phyloP scores from a whole-genome alignment of 2,888 invertebrate species.

The Euproctis similis region DNA sequence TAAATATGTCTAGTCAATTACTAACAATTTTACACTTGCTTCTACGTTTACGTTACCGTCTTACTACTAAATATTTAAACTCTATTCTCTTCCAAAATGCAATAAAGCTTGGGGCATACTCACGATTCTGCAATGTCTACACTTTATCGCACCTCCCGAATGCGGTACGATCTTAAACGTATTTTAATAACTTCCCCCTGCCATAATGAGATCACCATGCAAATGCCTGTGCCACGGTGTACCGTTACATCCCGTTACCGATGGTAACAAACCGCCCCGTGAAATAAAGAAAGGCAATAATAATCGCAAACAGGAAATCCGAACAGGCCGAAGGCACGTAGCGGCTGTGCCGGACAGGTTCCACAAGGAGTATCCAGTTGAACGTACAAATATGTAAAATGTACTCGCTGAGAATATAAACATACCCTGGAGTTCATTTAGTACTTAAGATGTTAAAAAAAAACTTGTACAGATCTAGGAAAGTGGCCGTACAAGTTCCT shows the following conservation, averaged over 20 bases:
- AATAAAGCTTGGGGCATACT: constrained; percentile 65
- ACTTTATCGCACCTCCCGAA: constrained; percentile 61
- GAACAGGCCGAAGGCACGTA: constrained; percentile 47
- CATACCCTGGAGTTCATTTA: constrained; percentile 8
- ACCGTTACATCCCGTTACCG: constrained; percentile 63
- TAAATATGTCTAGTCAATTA: too few relatives aligned
- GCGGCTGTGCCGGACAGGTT: constrained; percentile 26
- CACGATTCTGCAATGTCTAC: constrained; percentile 65
- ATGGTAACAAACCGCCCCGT: constrained; percentile 54
- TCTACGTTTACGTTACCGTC: constrained; percentile 52
- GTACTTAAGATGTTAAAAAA: constrained; percentile 28
- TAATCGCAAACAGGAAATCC: constrained; percentile 65
- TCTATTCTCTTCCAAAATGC: constrained; percentile 62
- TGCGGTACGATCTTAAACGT: constrained; percentile 63
- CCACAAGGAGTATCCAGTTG: constrained; percentile 31
- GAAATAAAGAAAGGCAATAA: constrained; percentile 68
- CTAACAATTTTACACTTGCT: too few relatives aligned
- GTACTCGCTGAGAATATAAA: constrained; percentile 23
- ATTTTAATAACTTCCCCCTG: constrained; percentile 69
- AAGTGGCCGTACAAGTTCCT: constrained; percentile 57
- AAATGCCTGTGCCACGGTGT: constrained; percentile 53
- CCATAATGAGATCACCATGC: constrained; percentile 66
- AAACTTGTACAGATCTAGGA: constrained; percentile 52
- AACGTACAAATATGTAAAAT: constrained; percentile 40
- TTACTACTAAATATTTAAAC: too few relatives aligned